Conservation (phyloP, 2,113 vertebrate genomes). For the Protobothrops flavoviridis region DNA sequence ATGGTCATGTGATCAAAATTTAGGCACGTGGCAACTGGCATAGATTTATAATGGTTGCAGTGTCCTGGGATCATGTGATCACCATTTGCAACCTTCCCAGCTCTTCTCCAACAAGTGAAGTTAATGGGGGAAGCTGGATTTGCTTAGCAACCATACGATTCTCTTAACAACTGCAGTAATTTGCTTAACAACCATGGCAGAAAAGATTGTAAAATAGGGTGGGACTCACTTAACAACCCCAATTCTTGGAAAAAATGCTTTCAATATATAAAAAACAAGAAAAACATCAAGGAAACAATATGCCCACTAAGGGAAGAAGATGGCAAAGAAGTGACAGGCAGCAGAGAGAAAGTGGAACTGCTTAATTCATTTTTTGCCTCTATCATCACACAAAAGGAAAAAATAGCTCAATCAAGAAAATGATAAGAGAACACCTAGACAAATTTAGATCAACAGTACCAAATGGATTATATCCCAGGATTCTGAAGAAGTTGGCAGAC, state of each 20-base stretch:
- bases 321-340: neutral
- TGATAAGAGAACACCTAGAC: neutral
- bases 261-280: neutral
- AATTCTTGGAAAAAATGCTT: too few species aligned
- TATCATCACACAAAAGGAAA: neutral
- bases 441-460: too few species aligned
- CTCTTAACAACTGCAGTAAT: too few species aligned
- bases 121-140: neutral
- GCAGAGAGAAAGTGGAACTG: neutral
- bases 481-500: too few species aligned
- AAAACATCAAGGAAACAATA: neutral
- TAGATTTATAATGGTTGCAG: neutral
- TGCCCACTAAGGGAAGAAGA: neutral
- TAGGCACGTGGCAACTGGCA: neutral
- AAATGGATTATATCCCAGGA: too few species aligned
- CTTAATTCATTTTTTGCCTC: neutral
- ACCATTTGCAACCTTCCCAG: neutral
- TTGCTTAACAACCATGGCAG: too few species aligned
- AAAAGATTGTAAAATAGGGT: too few species aligned
- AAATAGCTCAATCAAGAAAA: neutral
- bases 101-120: neutral
- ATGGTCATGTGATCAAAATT: neutral
- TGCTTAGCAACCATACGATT: too few species aligned
- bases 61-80: neutral
- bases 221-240: too few species aligned